A percentile compares a stretch with the other conserved stretches of the same genome.
Conservation (phyloP, 2,113 vertebrate species). For the Ornithorhynchus anatinus region DNA sequence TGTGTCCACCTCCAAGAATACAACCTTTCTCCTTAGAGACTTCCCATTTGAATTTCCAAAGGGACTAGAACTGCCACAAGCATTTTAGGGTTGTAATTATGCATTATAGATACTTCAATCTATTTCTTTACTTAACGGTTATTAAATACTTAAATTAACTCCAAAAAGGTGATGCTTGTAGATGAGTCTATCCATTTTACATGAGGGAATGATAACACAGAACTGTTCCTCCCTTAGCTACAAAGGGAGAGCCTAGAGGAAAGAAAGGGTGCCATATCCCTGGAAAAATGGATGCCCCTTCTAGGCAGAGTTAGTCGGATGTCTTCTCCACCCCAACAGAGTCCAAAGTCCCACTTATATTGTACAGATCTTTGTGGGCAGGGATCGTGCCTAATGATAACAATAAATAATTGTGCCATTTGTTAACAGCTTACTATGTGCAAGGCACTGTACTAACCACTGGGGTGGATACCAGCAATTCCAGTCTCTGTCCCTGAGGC, state of each 20-base stretch:
- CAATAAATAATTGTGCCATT: not conserved
- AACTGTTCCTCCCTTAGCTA: not conserved
- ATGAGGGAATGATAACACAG: not conserved
- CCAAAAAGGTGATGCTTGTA: not conserved
- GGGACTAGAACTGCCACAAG: conserved; percentile 55
- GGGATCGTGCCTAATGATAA: too few relatives aligned
- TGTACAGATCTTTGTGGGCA: not conserved
- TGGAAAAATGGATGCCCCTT: too few relatives aligned
- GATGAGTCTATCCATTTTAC: conserved; percentile 20
- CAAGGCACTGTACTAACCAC: not conserved
- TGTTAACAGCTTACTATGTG: conserved; percentile 23
- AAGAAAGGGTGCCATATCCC: too few relatives aligned
- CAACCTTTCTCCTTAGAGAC: conserved; percentile 13
- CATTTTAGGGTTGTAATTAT: conserved; percentile 49
- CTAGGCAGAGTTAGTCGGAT: too few relatives aligned
- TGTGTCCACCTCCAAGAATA: conserved; percentile 29
- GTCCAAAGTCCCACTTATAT: not conserved
- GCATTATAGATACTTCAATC: conserved; percentile 30
- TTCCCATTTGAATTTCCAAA: conserved; percentile 42
- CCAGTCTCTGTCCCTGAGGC: too few relatives aligned
- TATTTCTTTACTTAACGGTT: conserved; percentile 48
- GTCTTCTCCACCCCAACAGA: not conserved
- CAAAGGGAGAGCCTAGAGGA: too few relatives aligned
- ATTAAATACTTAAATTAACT: conserved; percentile 48
- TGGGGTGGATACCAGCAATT: too few relatives aligned